Evolutionary conservation across 2,113 vertebrate species (phyloP).

Genomic region (Lota lota): DNA sequence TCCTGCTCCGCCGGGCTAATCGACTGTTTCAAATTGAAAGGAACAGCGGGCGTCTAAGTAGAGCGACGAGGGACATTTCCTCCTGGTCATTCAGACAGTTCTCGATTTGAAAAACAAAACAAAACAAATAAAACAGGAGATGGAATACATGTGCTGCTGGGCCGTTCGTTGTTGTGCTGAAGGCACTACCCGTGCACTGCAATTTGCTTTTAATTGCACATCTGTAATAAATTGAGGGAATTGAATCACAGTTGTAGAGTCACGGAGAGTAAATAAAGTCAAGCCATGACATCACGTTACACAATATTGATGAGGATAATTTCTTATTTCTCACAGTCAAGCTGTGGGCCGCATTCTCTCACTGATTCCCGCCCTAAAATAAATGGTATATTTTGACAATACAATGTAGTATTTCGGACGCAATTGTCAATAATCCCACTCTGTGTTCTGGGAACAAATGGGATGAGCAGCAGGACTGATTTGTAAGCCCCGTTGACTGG

Average conservation of each 20-base stretch:
- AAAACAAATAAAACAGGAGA: constrained; percentile 9
- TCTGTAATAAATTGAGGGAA: constrained; percentile 51
- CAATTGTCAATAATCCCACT: constrained; percentile 54
- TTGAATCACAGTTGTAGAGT: constrained; percentile 40
- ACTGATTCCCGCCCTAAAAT: constrained; percentile 24
- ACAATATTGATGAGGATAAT: constrained; percentile 24
- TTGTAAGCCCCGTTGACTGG: constrained; percentile 28
- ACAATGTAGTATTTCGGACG: constrained; percentile 41
- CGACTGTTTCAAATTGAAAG: constrained; percentile 70
- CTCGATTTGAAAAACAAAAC: constrained; percentile 41
- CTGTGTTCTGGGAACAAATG: constrained; percentile 28
- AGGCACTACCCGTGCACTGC: constrained; percentile 9
- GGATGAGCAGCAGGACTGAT: constrained; percentile 34
- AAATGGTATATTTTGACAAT: constrained; percentile 25
- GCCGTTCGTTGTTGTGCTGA: too few species aligned
- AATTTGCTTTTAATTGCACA: constrained; percentile 39
- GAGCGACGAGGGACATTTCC: constrained; percentile 65
- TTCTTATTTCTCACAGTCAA: constrained; percentile 6
- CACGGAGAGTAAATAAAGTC: constrained; percentile 12
- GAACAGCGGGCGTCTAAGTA: constrained; percentile 69
- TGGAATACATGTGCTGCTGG: background rate
- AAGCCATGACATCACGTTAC: constrained; percentile 8
- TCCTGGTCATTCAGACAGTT: constrained; percentile 48
- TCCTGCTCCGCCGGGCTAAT: constrained; percentile 64
- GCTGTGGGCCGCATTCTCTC: constrained; percentile 24